Base-by-base conservation (phyloP, 1,140 invertebrate species). In the Zaprionus lachaisei region DNA sequence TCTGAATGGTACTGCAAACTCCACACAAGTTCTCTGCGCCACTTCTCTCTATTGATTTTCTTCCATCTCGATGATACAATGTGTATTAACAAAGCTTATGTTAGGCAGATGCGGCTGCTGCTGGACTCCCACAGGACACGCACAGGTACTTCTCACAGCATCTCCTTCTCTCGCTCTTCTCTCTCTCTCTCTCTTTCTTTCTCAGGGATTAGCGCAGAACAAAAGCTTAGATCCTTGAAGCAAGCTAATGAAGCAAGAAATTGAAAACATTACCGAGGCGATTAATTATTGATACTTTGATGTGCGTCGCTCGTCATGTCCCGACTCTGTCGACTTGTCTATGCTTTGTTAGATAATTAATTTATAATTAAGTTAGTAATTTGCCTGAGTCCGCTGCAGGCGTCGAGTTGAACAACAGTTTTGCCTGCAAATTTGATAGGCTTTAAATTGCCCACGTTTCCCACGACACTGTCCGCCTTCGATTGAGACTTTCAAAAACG, bases 211-310 rank as follows among this genome's bases (percentile, higher is more conserved):
- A 77, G 60, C 20, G 55, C 5, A n/a, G 81, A 61, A 73, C 83
- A 83, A 80, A 74, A 47, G 41, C 41, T n/a, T 17, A 47, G 41
- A 47, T 47, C 41, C 41, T 47, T 47, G 41, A 90, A 84, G 81
- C 79, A 72, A 77, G 71, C 80, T 90, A 89, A 90, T 89, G 85
- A 90, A 85, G 85, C 85, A 90, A 80, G 81, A 89, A 89, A 89
- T 89, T 89, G 85, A 85, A 89, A 90, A 89, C 85, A 89, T 89
- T 89, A 90, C 80, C 81, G 75, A 90, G 85, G 76, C 85, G 85
- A 89, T 89, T 89, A 89, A 90, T 89, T 89, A 89, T 89, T 89
- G 85, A 89, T 89, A 81, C 85, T 89, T 89, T 89, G 85, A 89
- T 89, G 85, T 90, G 66, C 49, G 57, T 44, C 49, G 2, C n/a